These are phyloP conservation scores for Pseudomugil tenellus DNA, from an alignment of 2,797 vertebrate species.

Conservation along the genomic window DNA sequence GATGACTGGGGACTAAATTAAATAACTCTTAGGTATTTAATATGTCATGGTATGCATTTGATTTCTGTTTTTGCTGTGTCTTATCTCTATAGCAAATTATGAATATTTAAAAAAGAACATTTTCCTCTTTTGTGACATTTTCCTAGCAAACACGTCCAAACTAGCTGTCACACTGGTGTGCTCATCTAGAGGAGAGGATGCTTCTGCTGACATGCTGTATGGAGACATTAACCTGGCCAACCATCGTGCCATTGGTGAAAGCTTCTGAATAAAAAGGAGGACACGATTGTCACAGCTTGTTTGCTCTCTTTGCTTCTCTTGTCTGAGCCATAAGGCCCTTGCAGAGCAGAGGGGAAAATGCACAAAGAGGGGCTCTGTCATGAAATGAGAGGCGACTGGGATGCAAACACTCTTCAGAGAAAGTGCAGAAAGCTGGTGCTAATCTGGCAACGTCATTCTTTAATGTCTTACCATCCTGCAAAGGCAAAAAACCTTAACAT, in stretches of 20 bases:
- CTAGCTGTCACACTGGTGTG: conserved; percentile 63
- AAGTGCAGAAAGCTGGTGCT: neutral
- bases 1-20: conserved; percentile 6
- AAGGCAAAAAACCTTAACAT: conserved; percentile 14
- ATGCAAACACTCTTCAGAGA: conserved; percentile 10
- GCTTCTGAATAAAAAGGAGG: conserved; percentile 78
- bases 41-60: conserved; percentile 16
- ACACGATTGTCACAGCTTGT: conserved; percentile 81
- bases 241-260: conserved; percentile 70
- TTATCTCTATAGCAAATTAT: conserved; percentile 38
- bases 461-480: neutral
- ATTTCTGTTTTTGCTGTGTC: neutral
- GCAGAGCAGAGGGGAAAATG: conserved; percentile 37
- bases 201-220: conserved; percentile 79
- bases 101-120: conserved; percentile 8
- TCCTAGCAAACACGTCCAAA: conserved; percentile 50
- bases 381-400: conserved; percentile 31
- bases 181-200: conserved; percentile 61
- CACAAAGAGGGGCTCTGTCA: conserved; percentile 47
- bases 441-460: conserved; percentile 6
- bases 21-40: conserved; percentile 10
- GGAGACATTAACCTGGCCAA: conserved; percentile 82
- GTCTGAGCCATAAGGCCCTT: conserved; percentile 70
- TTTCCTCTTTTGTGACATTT: conserved; percentile 44
- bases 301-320: conserved; percentile 72